Evolutionary conservation across 64 coral and sea anemone genomes (phyloP), one percentile per base, ranked within the genome.

Genomic region (Pocillopora verrucosa): DNA sequence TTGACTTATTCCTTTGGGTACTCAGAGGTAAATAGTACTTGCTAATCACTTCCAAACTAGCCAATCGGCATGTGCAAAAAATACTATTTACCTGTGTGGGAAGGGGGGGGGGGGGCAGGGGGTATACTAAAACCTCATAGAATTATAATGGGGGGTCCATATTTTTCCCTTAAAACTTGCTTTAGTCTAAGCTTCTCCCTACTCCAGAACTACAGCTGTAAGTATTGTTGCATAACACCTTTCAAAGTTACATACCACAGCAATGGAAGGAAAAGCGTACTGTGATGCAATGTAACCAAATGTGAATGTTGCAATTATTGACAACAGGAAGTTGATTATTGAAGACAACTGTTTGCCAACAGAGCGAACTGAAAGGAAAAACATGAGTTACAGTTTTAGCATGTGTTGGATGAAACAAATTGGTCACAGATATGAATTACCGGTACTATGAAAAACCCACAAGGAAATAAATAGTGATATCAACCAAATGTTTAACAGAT

Each of bases 211-310:
- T 45, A n/a, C n/a, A 6, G 14, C 59, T 60, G 59, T 14, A 62
- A 15, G 11, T 15, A 62, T 3, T 62, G 61, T 62, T 62, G 16
- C 61, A 3, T 62, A 15, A 62, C 61, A 17, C 67, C 22, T 24
- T 11, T 3, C 19, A n/a, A 35, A 79, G 14, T 70, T 73, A 83
- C 83, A 87, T 84, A 95, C 96, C 90, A 95, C 36, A 77, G 88
- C 91, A 59, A 90, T 57, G 45, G 90, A 78, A n/a, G 92, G 86
- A 59, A 98, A 94, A 5, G 96, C 96, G 90, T 92, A 98, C 25
- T 94, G 90, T 34, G 96, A 95, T 24, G 93, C 90, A 45, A 95
- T 65, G 25, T 75, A 98, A 24, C 90, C 96, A 94, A 98, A 98
- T 9, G 92, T 77, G 84, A 95, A 95, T 24, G 87, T 88, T 38